A percentile compares a stretch with the other conserved stretches of the same genome.
These are phyloP conservation scores for Cryptus viduatorius DNA, from an alignment of 2,888 invertebrate species.

Conservation along the genomic window DNA sequence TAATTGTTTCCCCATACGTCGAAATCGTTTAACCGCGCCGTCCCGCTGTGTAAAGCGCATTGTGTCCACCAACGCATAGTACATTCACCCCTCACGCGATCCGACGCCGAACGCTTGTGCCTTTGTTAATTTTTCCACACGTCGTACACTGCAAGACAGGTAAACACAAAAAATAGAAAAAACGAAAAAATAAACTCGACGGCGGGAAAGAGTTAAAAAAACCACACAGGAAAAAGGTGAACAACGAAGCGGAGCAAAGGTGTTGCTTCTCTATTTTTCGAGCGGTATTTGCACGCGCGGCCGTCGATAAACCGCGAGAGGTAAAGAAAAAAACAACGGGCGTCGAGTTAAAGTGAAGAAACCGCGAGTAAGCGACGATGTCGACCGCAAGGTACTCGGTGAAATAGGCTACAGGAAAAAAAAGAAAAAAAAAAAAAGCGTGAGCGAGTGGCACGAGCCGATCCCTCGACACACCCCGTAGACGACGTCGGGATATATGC, in stretches of 20 bases:
- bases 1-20: slow-evolving; percentile 14
- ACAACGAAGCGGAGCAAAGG: slow-evolving; percentile 21
- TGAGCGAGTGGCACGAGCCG: slow-evolving; percentile 12
- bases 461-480: slow-evolving; percentile 41
- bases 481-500: slow-evolving; percentile 34
- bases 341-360: not conserved
- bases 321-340: slow-evolving; percentile 7
- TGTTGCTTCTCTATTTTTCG: slow-evolving; percentile 17
- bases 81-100: too few species aligned
- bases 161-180: slow-evolving; percentile 11
- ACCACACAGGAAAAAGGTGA: slow-evolving; percentile 19
- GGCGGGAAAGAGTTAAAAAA: slow-evolving; percentile 7
- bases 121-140: not conserved
- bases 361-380: slow-evolving; percentile 11
- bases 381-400: slow-evolving; percentile 4
- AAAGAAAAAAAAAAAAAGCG: not conserved
- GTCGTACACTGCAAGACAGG: slow-evolving; percentile 7
- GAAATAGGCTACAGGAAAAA: slow-evolving; percentile 9
- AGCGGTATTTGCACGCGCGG: slow-evolving; percentile 17
- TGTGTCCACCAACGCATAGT: not conserved
- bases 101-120: too few species aligned
- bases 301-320: slow-evolving; percentile 9
- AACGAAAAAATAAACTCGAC: not conserved
- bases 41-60: not conserved
- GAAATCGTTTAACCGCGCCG: slow-evolving; percentile 20